Evolutionary conservation across 2,797 vertebrate species (phyloP).

Genomic region (Spatula versicolor): DNA sequence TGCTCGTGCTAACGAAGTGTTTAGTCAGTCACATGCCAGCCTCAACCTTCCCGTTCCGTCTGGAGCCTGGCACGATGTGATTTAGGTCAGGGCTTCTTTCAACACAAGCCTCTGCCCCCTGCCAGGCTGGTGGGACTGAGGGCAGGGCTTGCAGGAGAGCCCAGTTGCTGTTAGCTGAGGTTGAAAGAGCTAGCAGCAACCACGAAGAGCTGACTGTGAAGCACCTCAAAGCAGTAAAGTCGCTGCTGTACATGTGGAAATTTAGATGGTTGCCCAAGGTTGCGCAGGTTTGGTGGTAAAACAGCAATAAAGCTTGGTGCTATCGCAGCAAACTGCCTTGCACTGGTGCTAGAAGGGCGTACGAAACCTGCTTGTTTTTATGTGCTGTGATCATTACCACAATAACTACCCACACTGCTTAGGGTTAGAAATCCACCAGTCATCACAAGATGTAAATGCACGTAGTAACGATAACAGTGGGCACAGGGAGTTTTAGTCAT

Average conservation of each 20-base stretch:
- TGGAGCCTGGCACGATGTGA: neutral
- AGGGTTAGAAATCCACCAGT: neutral
- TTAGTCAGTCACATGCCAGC: neutral
- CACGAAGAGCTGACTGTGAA: neutral
- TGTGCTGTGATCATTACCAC: neutral
- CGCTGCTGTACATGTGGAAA: neutral
- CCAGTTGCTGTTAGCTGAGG: neutral
- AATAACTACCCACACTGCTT: neutral
- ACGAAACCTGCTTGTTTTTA: neutral
- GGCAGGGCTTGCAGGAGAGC: neutral
- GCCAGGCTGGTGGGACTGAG: neutral
- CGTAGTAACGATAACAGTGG: neutral
- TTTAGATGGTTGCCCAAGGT: neutral
- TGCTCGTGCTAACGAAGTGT: neutral
- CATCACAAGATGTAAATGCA: neutral
- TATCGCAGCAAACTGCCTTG: neutral
- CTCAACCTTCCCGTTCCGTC: neutral
- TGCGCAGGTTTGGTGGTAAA: neutral
- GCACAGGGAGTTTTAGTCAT: neutral
- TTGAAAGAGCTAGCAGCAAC: neutral
- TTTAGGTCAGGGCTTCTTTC: conserved; percentile 36
- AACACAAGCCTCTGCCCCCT: neutral
- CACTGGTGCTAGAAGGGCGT: neutral
- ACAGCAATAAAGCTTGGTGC: neutral
- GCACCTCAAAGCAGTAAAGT: neutral